Evolutionary conservation across 2,113 vertebrate genomes (phyloP), one percentile per base, ranked within the genome.

Genomic region (Alexandromys fortis): DNA sequence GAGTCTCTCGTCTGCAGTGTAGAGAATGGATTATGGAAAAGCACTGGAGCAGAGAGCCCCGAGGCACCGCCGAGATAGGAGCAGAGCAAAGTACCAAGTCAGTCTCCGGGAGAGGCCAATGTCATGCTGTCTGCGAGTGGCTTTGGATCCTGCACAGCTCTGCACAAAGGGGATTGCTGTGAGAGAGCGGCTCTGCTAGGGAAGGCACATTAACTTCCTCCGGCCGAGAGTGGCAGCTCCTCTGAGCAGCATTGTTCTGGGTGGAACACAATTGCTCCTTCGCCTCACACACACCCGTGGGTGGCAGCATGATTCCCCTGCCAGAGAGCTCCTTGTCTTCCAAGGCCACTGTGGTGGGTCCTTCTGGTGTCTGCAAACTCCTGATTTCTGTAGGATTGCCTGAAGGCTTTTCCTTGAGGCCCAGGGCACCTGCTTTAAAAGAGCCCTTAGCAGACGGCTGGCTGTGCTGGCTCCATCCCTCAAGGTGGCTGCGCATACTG

Each of bases 1-100:
- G 58, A 90, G 52, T 63, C 77, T 55, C 19, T 28, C 63, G 35
- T 61, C 91, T 87, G 70, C 17, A 1, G 3, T 65, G 58, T 63
- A 70, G 78, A 92, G 67, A 94, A 90, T 88, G 93, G 87, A 63
- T 83, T 72, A 45, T 30, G 77, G 86, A 86, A 61, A 95, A 52
- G 93, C 63, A 83, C 87, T 38, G 75, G 79, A 90, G 89, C 55
- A 19, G 73, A 73, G 72, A 95, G 92, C 63, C 89, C 6, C 0
- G 35, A 63, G 83, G 83, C 83, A 33, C 42, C 12, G 72, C 6
- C 6, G 68, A 28, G 42, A 12, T 33, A 70, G 90, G 24, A 90
- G 72, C 22, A 55, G 28, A 52, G 75, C 68, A 55, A 28, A 49
- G 45, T 26, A 11, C 12, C 49, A 1, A 49, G n/a, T 78, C 68